phyloP scores from a whole-genome alignment of 2,113 vertebrate species.

The Macrotus californicus region DNA sequence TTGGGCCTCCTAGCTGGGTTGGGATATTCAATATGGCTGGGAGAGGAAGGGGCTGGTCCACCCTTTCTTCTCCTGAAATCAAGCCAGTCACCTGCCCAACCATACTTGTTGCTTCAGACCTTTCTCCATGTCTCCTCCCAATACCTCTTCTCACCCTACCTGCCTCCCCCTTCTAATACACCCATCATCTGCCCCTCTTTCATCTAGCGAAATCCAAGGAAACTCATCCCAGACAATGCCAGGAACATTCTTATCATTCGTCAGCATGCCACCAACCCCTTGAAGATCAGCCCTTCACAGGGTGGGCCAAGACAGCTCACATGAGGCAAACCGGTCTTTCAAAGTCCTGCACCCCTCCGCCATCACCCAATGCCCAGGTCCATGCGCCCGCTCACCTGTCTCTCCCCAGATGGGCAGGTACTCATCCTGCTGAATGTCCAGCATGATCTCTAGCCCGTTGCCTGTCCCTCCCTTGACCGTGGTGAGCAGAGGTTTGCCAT shows the following conservation, averaged over 20 bases:
- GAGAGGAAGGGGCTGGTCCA: background rate
- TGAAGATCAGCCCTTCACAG: background rate
- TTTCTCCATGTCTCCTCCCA: background rate
- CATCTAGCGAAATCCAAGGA: background rate
- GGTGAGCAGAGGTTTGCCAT: constrained; percentile 93
- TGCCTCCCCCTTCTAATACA: background rate
- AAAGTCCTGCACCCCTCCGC: background rate
- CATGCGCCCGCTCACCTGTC: constrained; percentile 78
- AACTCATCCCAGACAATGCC: background rate
- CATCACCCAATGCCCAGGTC: background rate
- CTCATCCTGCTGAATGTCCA: constrained; percentile 98
- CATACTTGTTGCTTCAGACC: background rate
- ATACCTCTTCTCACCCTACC: too few species aligned
- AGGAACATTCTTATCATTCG: background rate
- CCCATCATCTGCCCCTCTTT: background rate
- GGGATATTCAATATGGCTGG: background rate
- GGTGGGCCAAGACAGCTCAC: background rate
- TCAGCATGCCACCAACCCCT: background rate
- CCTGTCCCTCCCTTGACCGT: constrained; percentile 98
- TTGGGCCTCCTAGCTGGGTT: background rate
- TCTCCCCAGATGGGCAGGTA: constrained; percentile 89
- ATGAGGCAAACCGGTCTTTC: background rate
- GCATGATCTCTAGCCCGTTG: constrained; percentile 98
- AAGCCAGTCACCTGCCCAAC: background rate
- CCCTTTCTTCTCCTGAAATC: background rate